These are phyloP conservation scores for Ruditapes philippinarum DNA, from an alignment of 1,140 invertebrate genomes.

Conservation along the genomic window DNA sequence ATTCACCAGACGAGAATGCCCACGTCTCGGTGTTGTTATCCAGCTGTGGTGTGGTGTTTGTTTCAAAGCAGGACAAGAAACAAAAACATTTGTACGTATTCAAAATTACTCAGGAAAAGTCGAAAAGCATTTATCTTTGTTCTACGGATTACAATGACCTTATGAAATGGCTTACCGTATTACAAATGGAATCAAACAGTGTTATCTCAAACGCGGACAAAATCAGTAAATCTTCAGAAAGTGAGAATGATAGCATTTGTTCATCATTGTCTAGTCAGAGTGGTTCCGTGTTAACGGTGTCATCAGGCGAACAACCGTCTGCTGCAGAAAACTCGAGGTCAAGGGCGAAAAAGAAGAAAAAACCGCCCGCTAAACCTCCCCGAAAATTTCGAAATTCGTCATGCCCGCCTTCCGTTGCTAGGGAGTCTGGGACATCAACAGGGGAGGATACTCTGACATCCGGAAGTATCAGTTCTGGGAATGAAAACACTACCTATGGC, in stretches of 20 bases:
- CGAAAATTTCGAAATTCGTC: slow-evolving; percentile 54
- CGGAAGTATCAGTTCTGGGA: slow-evolving; percentile 22
- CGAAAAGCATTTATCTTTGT: slow-evolving; percentile 76
- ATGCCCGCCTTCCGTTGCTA: slow-evolving; percentile 33
- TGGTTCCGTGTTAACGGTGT: slow-evolving; percentile 19
- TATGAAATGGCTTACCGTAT: slow-evolving; percentile 73
- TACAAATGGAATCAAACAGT: slow-evolving; percentile 78
- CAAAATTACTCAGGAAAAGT: slow-evolving; percentile 75
- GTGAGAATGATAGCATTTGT: slow-evolving; percentile 64
- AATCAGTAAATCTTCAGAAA: slow-evolving; percentile 60
- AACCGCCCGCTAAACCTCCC: slow-evolving; percentile 44
- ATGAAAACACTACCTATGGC: background rate
- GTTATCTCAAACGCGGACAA: slow-evolving; percentile 69
- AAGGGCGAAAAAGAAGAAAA: slow-evolving; percentile 57
- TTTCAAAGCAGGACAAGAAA: slow-evolving; percentile 70
- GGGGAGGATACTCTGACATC: slow-evolving; percentile 36
- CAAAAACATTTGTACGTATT: slow-evolving; percentile 75
- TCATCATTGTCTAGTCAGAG: slow-evolving; percentile 64
- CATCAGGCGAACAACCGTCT: background rate
- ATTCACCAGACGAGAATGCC: slow-evolving; percentile 70
- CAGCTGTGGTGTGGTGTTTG: slow-evolving; percentile 72
- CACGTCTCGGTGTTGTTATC: slow-evolving; percentile 69
- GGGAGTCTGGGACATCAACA: slow-evolving; percentile 30
- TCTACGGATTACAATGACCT: slow-evolving; percentile 74
- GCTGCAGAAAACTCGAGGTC: slow-evolving; percentile 40